These are phyloP conservation scores for Stichodactyla mertensii DNA, from an alignment of 64 coral and sea anemone genomes.

Conservation along the genomic window DNA sequence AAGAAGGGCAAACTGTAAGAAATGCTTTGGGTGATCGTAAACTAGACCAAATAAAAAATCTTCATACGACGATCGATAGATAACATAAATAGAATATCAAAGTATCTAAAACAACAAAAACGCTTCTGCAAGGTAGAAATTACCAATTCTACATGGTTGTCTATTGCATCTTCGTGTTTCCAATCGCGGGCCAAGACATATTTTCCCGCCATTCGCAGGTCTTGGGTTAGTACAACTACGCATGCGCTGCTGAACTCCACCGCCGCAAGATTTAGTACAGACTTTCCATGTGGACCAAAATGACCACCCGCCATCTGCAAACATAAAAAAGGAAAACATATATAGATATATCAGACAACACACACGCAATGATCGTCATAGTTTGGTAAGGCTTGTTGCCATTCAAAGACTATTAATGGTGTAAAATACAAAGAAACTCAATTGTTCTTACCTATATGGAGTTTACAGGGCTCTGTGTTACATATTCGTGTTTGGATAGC, in stretches of 20 bases:
- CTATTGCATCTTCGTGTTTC: constrained; percentile 31
- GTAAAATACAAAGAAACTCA: no score
- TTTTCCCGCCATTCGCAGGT: constrained; percentile 36
- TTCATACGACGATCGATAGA: no score
- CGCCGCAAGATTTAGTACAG: constrained; percentile 32
- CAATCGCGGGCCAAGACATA: constrained; percentile 11
- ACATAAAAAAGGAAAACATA: neutral
- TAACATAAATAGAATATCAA: no score
- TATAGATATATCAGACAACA: neutral
- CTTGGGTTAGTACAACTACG: constrained; percentile 36
- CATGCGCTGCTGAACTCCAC: constrained; percentile 11
- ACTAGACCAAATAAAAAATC: no score
- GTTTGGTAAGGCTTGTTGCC: no score
- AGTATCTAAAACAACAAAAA: no score
- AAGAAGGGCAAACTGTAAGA: no score
- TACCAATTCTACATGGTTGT: constrained; percentile 8
- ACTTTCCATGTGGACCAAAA: constrained; percentile 33
- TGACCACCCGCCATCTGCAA: constrained; percentile 47
- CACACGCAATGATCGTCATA: no score
- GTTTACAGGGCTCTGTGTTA: neutral
- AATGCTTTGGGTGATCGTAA: no score
- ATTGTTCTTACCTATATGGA: neutral
- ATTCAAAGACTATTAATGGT: no score
- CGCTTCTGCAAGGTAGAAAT: neutral
- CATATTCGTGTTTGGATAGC: neutral